phyloP scores from a whole-genome alignment of 2,888 invertebrate species.

The Drosophila sordidapex region DNA sequence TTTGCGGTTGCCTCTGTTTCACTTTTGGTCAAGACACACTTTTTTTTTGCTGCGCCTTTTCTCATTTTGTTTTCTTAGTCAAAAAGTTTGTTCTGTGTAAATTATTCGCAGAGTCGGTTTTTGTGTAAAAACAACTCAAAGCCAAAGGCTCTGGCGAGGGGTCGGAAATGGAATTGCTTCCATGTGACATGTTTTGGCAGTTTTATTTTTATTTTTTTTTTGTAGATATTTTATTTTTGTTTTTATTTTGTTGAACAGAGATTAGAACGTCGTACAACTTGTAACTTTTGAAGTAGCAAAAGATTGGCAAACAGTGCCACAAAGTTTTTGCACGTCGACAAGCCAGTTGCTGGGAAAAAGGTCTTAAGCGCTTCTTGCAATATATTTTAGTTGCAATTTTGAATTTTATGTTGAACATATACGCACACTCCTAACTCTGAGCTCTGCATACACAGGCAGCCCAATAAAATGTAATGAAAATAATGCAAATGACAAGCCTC shows the following conservation, averaged over 20 bases:
- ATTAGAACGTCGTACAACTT: constrained; percentile 76
- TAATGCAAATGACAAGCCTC: constrained; percentile 72
- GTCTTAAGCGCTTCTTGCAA: constrained; percentile 31
- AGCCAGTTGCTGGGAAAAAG: constrained; percentile 35
- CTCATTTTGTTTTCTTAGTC: constrained; percentile 57
- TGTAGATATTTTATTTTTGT: constrained; percentile 37
- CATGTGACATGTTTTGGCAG: constrained; percentile 79
- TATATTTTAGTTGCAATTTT: constrained; percentile 44
- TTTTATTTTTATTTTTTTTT: constrained; percentile 45
- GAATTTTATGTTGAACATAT: constrained; percentile 40
- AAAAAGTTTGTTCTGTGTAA: constrained; percentile 72
- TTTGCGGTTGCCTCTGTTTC: constrained; percentile 66
- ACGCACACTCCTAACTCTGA: constrained; percentile 14
- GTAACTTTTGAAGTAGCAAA: constrained; percentile 70
- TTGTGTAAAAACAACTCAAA: constrained; percentile 69
- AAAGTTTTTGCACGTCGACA: constrained; percentile 60
- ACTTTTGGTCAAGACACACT: constrained; percentile 67
- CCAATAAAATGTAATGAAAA: constrained; percentile 67
- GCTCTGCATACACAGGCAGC: constrained; percentile 21
- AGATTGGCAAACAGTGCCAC: constrained; percentile 51
- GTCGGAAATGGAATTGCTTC: constrained; percentile 17
- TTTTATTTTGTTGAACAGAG: constrained; percentile 59
- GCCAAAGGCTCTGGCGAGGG: constrained; percentile 46
- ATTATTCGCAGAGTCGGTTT: constrained; percentile 72
- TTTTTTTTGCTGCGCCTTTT: constrained; percentile 30